A percentile compares a stretch with the other conserved stretches of the same genome.
These are phyloP conservation scores for honey bee (Apis mellifera) DNA, from an alignment of 1,140 invertebrate species.

Conservation along the genomic window Amel_HAv3.1 CM009938.2:10450001-10450500, in stretches of 20 bases:
- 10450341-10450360: neutral
- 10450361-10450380: too few species aligned
- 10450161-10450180: conserved; percentile 73
- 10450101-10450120: conserved; percentile 58
- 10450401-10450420: too few species aligned
- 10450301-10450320: neutral
- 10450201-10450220: conserved; percentile 72
- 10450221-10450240: conserved; percentile 67
- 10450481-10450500: neutral
- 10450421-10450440: too few species aligned
- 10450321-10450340: neutral
- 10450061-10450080: conserved; percentile 71
- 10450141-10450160: conserved; percentile 58
- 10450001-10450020: conserved; percentile 72
- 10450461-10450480: neutral
- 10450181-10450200: conserved; percentile 77
- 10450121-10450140: conserved; percentile 58
- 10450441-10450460: neutral
- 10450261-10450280: conserved; percentile 1
- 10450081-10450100: conserved; percentile 70
- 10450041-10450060: conserved; percentile 49
- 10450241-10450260: conserved; percentile 23
- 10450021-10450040: conserved; percentile 42
- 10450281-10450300: neutral
- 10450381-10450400: too few species aligned